Evolutionary conservation across 2,797 vertebrate species (phyloP).

Genomic region (Sebastes nivosus): DNA sequence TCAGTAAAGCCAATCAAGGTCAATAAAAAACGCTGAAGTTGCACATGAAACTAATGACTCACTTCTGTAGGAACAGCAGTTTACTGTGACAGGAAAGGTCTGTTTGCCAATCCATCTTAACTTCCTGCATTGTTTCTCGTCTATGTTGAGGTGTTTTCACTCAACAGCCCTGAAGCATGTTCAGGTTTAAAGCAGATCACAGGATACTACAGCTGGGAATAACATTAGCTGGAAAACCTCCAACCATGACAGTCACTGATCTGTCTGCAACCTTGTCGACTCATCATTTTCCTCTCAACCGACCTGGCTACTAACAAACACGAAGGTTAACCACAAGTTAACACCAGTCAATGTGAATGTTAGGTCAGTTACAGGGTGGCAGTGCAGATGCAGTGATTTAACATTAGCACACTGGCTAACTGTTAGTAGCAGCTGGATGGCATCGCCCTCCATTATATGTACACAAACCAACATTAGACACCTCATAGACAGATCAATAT

Average conservation of each 20-base stretch:
- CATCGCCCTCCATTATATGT: neutral
- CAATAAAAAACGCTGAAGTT: neutral
- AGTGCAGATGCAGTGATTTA: constrained; percentile 74
- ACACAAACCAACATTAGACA: neutral
- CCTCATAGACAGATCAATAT: neutral
- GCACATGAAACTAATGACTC: neutral
- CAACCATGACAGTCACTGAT: neutral
- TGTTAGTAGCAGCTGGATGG: neutral
- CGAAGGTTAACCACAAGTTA: neutral
- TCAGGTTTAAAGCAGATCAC: neutral
- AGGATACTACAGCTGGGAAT: neutral
- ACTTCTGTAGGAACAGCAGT: too few relatives aligned
- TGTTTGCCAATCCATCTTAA: neutral
- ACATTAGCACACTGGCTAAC: constrained; percentile 60
- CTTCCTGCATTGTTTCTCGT: constrained; percentile 30
- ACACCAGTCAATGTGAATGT: neutral
- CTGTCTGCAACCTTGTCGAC: neutral
- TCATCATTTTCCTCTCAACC: neutral
- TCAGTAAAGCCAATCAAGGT: neutral
- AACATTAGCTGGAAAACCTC: neutral
- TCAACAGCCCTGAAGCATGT: neutral
- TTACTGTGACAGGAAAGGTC: neutral
- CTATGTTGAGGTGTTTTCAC: neutral
- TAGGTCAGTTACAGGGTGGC: constrained; percentile 8
- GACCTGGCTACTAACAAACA: neutral